Conservation (phyloP, 2,888 invertebrate genomes). For the Trichacis sp. region DNA sequence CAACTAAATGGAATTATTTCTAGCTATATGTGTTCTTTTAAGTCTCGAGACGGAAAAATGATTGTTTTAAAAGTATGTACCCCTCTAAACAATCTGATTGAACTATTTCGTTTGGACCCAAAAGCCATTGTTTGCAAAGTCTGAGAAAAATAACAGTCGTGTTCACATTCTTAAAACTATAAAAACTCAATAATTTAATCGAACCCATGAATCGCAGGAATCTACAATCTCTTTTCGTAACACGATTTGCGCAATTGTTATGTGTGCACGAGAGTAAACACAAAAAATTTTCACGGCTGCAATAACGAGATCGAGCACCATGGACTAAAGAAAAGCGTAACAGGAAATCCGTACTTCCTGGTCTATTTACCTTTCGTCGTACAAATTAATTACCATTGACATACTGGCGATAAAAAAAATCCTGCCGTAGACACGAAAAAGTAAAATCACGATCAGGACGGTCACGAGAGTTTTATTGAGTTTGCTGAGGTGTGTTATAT, state of each 20-base stretch:
- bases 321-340: too few species aligned
- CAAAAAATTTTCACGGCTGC: too few species aligned
- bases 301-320: too few species aligned
- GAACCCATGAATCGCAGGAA: too few species aligned
- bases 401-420: background rate
- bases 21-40: too few species aligned
- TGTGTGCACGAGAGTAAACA: background rate
- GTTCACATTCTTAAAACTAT: slow-evolving; percentile 10
- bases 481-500: background rate
- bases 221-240: background rate
- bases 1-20: too few species aligned
- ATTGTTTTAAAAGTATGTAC: too few species aligned
- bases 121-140: slow-evolving; percentile 9
- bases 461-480: background rate
- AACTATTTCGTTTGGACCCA: slow-evolving; percentile 23
- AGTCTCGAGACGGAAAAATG: too few species aligned
- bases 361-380: background rate
- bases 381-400: background rate
- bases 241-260: background rate
- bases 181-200: too few species aligned
- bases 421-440: background rate
- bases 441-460: background rate
- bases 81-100: too few species aligned
- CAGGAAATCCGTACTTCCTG: too few species aligned
- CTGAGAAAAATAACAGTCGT: slow-evolving; percentile 11